phyloP scores from a whole-genome alignment of 2,888 invertebrate species.

The Fragum whitleyi region DNA sequence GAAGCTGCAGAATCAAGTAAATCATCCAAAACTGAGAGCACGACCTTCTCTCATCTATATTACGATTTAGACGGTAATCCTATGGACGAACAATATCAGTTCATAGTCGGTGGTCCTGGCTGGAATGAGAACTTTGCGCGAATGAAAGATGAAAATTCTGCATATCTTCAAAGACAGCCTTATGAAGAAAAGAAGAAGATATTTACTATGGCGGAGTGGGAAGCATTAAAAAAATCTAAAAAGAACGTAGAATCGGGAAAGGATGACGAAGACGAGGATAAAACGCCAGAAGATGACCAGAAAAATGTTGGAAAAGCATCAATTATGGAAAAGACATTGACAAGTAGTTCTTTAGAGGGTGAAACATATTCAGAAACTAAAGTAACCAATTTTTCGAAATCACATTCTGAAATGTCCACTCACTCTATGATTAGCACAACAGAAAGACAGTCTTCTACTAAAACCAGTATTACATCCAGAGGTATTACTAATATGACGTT shows the following conservation, averaged over 20 bases:
- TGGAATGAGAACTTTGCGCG: slow-evolving; percentile 62
- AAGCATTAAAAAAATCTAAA: slow-evolving; percentile 78
- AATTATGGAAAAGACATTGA: slow-evolving; percentile 49
- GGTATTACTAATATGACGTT: slow-evolving; percentile 32
- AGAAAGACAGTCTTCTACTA: slow-evolving; percentile 31
- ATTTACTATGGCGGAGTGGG: slow-evolving; percentile 83
- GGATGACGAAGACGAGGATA: slow-evolving; percentile 32
- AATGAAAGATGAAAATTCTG: slow-evolving; percentile 46
- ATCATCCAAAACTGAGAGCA: slow-evolving; percentile 53
- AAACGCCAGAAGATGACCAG: slow-evolving; percentile 27
- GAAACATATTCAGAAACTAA: slow-evolving; percentile 50
- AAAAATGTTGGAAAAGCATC: slow-evolving; percentile 41
- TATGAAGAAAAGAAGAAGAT: slow-evolving; percentile 81
- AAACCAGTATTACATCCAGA: slow-evolving; percentile 41
- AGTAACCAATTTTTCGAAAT: not conserved
- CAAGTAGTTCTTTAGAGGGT: slow-evolving; percentile 47
- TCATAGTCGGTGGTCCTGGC: slow-evolving; percentile 45
- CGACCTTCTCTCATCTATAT: slow-evolving; percentile 61
- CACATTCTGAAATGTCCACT: slow-evolving; percentile 20
- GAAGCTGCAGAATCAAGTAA: slow-evolving; percentile 59
- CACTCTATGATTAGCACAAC: slow-evolving; percentile 33
- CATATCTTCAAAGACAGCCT: slow-evolving; percentile 72
- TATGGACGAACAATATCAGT: slow-evolving; percentile 66
- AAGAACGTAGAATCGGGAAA: slow-evolving; percentile 37
- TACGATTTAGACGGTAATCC: slow-evolving; percentile 76